Evolutionary conservation across 2,888 invertebrate genomes (phyloP), one percentile per base, ranked within the genome.

Genomic region (Danaus chrysippus): DNA sequence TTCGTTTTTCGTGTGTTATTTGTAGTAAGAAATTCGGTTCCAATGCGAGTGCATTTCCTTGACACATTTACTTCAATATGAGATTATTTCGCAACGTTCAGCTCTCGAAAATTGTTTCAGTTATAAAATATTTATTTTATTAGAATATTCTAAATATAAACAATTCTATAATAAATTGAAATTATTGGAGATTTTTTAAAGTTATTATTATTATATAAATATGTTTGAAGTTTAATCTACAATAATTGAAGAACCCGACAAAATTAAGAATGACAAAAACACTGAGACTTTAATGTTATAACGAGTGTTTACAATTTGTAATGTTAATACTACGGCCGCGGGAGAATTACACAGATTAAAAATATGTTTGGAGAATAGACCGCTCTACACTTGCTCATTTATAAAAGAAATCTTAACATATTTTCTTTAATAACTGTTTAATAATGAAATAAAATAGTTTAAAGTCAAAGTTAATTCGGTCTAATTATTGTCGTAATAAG

Each of bases 221-320:
- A 34, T 34, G 23, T 0, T 34, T 34, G 1, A 34, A 34, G 3
- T 34, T 34, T 34, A 6, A 34, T 69, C 69, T 68, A 68, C 65
- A 59, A 66, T 71, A 67, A 69, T 70, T 62, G 62, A 34, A 34
- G 23, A 34, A 34, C 23, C 23, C 6, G 23, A 5, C 23, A 5
- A 34, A 34, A 34, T 6, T 34, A 34, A 34, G 6, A 34, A 34
- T 34, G 6, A 34, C 23, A 34, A 34, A 34, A 34, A 34, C 23
- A 34, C 23, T 34, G 2, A 34, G 23, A 34, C 23, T 34, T 23
- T 34, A 34, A 34, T 34, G 23, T 49, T 43, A 43, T 43, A 43
- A 49, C 44, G n/a, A 59, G 23, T 60, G 62, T 62, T 62, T 60
- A 61, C 59, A 60, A 64, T 62, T 66, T 58, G 58, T 62, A 62